phyloP scores from a whole-genome alignment of 2,797 vertebrate genomes.

The Mormyrus proboscirostris region DNA sequence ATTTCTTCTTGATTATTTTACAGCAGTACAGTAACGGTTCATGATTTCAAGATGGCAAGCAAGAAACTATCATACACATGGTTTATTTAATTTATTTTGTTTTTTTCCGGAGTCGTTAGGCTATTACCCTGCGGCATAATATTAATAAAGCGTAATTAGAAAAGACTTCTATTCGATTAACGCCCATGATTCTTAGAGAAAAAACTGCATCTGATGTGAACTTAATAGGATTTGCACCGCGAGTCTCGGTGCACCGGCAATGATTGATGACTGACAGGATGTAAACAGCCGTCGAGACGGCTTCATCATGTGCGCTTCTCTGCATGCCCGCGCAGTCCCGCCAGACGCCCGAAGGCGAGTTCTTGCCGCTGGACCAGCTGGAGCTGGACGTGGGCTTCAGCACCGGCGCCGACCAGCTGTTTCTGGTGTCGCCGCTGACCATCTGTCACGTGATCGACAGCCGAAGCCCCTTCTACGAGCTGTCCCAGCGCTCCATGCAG shows the following conservation, averaged over 20 bases:
- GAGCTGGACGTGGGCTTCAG: conserved; percentile 78
- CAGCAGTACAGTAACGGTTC: neutral
- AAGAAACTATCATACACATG: neutral
- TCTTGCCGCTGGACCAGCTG: conserved; percentile 74
- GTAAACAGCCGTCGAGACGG: conserved; percentile 42
- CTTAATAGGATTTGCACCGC: neutral
- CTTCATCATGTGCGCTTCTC: conserved; percentile 37
- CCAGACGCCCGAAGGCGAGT: conserved; percentile 76
- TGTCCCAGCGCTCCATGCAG: conserved; percentile 73
- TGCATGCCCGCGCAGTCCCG: conserved; percentile 59
- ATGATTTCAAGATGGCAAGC: neutral
- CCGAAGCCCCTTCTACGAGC: conserved; percentile 77
- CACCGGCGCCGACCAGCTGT: conserved; percentile 76
- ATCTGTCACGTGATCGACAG: conserved; percentile 76
- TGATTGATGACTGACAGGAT: conserved; percentile 54
- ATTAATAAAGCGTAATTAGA: neutral
- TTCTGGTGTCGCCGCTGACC: conserved; percentile 75
- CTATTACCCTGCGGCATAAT: neutral
- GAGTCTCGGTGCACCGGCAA: neutral
- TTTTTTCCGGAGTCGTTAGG: neutral
- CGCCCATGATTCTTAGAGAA: neutral
- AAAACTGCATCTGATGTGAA: neutral
- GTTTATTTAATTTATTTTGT: neutral
- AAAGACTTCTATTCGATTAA: neutral
- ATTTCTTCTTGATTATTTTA: neutral